Percentiles rank a stretch among this genome's conserved stretches.
These are phyloP conservation scores for Pocillopora meandrina DNA, from an alignment of 92 coral and sea anemone genomes.

Conservation along the genomic window DNA sequence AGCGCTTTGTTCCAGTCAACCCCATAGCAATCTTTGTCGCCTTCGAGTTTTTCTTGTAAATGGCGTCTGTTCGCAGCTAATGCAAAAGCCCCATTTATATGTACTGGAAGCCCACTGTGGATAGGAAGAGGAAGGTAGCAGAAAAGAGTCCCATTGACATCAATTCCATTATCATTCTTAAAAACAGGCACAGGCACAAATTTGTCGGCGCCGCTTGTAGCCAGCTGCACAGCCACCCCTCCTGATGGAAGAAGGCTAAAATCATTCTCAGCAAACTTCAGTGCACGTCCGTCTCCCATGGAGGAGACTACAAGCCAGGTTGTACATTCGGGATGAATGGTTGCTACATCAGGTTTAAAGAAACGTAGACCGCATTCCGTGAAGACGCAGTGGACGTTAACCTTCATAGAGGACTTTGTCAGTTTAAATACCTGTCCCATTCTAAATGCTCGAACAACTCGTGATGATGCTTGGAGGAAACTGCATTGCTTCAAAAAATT, in stretches of 20 bases:
- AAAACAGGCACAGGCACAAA: constrained; percentile 29
- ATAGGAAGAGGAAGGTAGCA: constrained; percentile 91
- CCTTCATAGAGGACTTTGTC: constrained; percentile 37
- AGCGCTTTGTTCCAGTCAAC: constrained; percentile 68
- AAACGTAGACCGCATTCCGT: constrained; percentile 37
- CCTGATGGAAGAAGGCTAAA: constrained; percentile 74
- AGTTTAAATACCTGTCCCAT: background rate
- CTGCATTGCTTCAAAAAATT: constrained; percentile 59
- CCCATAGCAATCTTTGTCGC: constrained; percentile 62
- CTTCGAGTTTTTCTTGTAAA: constrained; percentile 62
- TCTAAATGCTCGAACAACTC: background rate
- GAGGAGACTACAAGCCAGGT: constrained; percentile 78
- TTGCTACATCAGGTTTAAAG: background rate
- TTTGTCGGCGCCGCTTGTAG: background rate
- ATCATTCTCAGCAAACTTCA: constrained; percentile 48
- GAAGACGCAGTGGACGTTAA: constrained; percentile 28
- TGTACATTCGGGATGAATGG: background rate
- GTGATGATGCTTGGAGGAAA: constrained; percentile 62
- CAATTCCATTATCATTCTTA: background rate
- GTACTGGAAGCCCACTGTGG: constrained; percentile 81
- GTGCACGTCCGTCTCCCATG: constrained; percentile 67
- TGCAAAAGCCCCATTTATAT: constrained; percentile 78
- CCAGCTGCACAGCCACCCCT: constrained; percentile 71
- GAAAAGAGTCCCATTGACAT: constrained; percentile 61
- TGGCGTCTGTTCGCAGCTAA: constrained; percentile 73